Base-by-base conservation (phyloP, 2,888 invertebrate species). In the Trichopoda pennipes region DNA sequence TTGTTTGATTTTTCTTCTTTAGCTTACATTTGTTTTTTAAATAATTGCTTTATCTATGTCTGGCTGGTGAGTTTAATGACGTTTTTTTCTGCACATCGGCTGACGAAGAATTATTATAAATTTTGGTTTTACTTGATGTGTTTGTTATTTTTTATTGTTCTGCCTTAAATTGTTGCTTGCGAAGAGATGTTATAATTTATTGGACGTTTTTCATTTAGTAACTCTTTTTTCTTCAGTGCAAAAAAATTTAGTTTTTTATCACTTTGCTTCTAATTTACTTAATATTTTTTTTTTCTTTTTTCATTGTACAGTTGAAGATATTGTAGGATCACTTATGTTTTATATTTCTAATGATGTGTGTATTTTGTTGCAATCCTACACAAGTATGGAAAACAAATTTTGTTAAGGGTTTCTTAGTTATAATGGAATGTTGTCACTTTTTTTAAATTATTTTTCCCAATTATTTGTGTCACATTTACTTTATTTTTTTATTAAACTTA, bases 311-410 rank as follows among this genome's bases (percentile, higher is more conserved):
- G 74, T 72, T 78, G 70, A 70, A 75, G 44, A 66, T 47, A 55
- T 64, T 64, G 9, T 70, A 63, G 47, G 53, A 63, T 56, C 63
- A 53, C n/a, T 66, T 49, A n/a, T 70, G 78, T 64, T 78, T 68
- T 68, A 42, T 81, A 77, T 74, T 74, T 79, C 79, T 82, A 70
- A 82, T 75, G 78, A 82, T 75, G 78, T 17, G 79, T 79, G 82
- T 68, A 78, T 32, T 61, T 68, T 78, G 42, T 74, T 47, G 56
- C 53, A 63, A 79, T 74, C 75, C 70, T 82, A 72, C 44, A 44
- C 17, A 2, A 3, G 7, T 44, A 14, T 75, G 51, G 17, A 66
- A 38, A 12, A 12, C 10, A 38, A 66, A 66, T 21, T 55, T 78
- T 60, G 51, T 51, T 47, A 17, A 58, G 70, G n/a, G 7, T 42